A percentile compares a stretch with the other conserved stretches of the same genome.
phyloP scores from a whole-genome alignment of 1,140 invertebrate species.

The Melanaphis sacchari region DNA sequence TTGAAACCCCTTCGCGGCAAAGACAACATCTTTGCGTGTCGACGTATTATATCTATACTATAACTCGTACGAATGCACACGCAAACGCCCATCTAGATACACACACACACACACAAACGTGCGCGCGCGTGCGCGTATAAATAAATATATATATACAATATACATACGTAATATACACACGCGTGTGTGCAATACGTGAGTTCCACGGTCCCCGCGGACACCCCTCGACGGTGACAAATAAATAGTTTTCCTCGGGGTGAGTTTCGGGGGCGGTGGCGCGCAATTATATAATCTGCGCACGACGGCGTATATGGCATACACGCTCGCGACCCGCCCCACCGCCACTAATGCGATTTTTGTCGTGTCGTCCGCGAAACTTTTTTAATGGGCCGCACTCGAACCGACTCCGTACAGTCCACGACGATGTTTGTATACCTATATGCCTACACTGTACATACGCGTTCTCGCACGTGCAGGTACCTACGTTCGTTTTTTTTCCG shows the following conservation, averaged over 20 bases:
- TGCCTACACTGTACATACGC: too few species aligned
- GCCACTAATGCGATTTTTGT: constrained; percentile 28
- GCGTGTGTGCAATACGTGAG: neutral
- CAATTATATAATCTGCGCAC: constrained; percentile 34
- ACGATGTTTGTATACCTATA: neutral
- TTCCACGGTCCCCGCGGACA: constrained; percentile 23
- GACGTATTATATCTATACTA: neutral
- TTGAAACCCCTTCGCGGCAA: neutral
- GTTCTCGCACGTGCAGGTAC: neutral
- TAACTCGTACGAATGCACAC: too few species aligned
- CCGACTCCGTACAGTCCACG: neutral
- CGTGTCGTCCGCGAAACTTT: constrained; percentile 38
- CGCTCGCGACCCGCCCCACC: neutral
- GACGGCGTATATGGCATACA: neutral
- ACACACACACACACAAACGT: too few species aligned
- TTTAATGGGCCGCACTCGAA: constrained; percentile 28
- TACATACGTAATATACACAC: neutral
- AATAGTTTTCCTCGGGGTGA: neutral
- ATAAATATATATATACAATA: neutral
- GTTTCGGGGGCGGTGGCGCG: neutral
- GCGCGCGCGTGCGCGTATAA: too few species aligned
- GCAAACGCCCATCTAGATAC: too few species aligned
- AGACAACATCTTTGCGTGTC: neutral
- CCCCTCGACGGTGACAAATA: neutral
- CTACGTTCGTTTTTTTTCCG: neutral